Evolutionary conservation across 2,113 vertebrate species (phyloP), one percentile per base, ranked within the genome.

Genomic region (Piprites chloris): DNA sequence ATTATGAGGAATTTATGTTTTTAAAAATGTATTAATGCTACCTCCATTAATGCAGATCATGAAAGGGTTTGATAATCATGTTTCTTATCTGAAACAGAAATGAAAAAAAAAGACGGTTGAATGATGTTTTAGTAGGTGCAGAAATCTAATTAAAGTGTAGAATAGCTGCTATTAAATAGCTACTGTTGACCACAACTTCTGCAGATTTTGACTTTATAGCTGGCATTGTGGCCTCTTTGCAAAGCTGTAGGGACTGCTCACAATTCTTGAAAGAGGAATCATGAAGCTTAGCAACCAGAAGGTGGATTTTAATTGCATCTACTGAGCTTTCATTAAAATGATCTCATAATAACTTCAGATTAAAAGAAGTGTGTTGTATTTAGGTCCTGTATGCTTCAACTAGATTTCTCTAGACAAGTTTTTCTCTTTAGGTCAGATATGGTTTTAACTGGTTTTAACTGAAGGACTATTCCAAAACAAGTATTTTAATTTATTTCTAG

Each of bases 1-100:
- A 66, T 96, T 91, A 47, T 55, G 50, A 83, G 27, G 32, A 80
- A 49, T 59, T 83, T 49, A 21, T 56, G 4, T 47, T 74, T 90
- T 63, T 41, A 52, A 93, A 93, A 94, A 72, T 41, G 11, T 80
- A 17, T 63, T 85, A 76, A 72, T 50, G 6, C 53, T 72, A 41
- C 21, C 32, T 88, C 14, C n/a, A 39, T 87, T 77, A 80, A 58
- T 77, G 39, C 22, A 92, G 58, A 35, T 81, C 19, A 27, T 67
- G n/a, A 71, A 88, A 13, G 15, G 3, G 2, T 59, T 84, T 80
- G 24, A 55, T 88, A 86, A 93, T 97, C 84, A 71, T 90, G 52
- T 95, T 97, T 96, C 73, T 88, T 73, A 94, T 95, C 92, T 97
- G 94, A 97, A 97, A 97, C 75, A 96, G 96, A 97, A 95, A 41